Conservation (phyloP, 2,797 vertebrate genomes). For the Leuciscus waleckii region DNA sequence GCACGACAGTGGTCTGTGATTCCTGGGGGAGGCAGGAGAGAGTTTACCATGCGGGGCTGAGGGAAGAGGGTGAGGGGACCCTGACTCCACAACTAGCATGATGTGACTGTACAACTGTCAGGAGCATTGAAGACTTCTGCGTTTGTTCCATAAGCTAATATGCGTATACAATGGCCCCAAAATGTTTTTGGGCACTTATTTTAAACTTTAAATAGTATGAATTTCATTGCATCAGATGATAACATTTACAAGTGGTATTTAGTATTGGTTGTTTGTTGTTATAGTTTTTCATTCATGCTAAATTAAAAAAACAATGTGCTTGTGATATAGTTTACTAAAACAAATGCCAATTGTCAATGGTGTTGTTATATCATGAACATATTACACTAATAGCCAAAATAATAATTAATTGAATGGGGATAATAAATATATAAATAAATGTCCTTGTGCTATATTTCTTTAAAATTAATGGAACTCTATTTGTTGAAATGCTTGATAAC, state of each 20-base stretch:
- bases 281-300: neutral
- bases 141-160: neutral
- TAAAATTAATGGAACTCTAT: neutral
- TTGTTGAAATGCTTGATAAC: neutral
- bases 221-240: neutral
- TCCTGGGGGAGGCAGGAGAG: constrained; percentile 90
- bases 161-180: neutral
- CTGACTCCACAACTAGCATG: constrained; percentile 60
- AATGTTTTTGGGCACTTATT: neutral
- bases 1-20: constrained; percentile 98
- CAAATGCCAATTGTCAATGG: neutral
- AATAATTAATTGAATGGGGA: neutral
- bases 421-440: neutral
- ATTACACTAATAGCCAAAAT: neutral
- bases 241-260: neutral
- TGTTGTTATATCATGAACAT: neutral
- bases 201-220: neutral
- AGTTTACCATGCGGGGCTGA: constrained; percentile 82
- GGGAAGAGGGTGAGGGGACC: constrained; percentile 44
- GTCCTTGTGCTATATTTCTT: neutral
- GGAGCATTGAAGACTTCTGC: constrained; percentile 18
- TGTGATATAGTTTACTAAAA: neutral
- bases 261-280: neutral
- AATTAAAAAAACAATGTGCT: neutral
- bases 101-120: constrained; percentile 37